Evolutionary conservation across 2,113 vertebrate genomes (phyloP).

Genomic region (Pleuronectes platessa): DNA sequence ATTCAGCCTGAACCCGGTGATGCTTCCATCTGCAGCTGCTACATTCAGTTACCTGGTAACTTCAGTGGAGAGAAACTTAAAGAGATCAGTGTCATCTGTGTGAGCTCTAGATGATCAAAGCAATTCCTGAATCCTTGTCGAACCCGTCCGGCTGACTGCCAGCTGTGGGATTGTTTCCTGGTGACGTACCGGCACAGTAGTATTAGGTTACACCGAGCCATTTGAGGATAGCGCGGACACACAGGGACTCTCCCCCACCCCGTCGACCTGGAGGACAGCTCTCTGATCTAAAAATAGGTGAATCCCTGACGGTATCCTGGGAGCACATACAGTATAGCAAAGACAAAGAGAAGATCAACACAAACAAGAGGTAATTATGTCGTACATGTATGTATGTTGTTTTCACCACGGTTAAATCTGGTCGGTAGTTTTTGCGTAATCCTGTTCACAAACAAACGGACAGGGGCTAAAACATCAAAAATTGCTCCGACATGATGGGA

Average conservation of each 20-base stretch:
- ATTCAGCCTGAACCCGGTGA: constrained; percentile 2
- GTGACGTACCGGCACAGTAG: constrained; percentile 33
- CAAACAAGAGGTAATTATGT: constrained; percentile 3
- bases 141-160: constrained; percentile 30
- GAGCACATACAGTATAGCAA: constrained; percentile 10
- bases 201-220: constrained; percentile 50
- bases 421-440: no score
- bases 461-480: no score
- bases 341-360: background rate
- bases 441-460: no score
- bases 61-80: background rate
- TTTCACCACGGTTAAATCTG: background rate
- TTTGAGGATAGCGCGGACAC: constrained; percentile 37
- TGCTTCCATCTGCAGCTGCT: background rate
- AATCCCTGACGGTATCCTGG: constrained; percentile 4
- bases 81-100: background rate
- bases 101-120: constrained; percentile 20
- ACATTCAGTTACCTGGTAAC: background rate
- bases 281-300: constrained; percentile 61
- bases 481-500: no score
- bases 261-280: background rate
- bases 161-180: constrained; percentile 32
- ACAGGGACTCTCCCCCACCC: background rate
- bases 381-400: background rate
- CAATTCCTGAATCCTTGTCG: constrained; percentile 16